Conservation (phyloP, 2,888 invertebrate species). For the Caenorhabditis virilis region DNA sequence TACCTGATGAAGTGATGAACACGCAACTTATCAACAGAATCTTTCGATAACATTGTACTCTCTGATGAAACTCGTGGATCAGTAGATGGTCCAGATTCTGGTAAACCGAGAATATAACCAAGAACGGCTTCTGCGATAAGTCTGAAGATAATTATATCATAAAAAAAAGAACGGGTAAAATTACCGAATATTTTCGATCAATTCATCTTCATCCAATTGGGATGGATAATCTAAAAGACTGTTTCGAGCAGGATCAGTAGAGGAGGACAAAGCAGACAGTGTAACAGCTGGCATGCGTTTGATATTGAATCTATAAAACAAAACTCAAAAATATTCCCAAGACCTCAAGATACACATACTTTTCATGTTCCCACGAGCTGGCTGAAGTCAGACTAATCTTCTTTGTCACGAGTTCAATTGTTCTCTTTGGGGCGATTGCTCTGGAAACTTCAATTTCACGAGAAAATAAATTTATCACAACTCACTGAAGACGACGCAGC, state of each 20-base stretch:
- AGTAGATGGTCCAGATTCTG: conserved; percentile 41
- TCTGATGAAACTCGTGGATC: conserved; percentile 46
- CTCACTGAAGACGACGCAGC: conserved; percentile 46
- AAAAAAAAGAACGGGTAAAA: not conserved
- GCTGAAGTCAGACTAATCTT: conserved; percentile 86
- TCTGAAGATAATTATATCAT: conserved; percentile 67
- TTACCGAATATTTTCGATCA: conserved; percentile 38
- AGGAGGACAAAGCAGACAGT: conserved; percentile 77
- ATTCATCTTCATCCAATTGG: conserved; percentile 60
- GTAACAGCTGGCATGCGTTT: conserved; percentile 89
- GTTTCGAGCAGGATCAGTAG: conserved; percentile 68
- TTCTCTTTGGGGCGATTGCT: conserved; percentile 36
- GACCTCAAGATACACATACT: conserved; percentile 14
- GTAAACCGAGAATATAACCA: conserved; percentile 72
- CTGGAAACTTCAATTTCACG: conserved; percentile 9
- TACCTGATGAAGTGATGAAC: conserved; percentile 40
- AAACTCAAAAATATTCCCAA: not conserved
- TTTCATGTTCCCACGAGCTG: conserved; percentile 86
- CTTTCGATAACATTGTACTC: conserved; percentile 43
- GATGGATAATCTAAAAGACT: conserved; percentile 70
- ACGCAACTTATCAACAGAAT: conserved; percentile 45
- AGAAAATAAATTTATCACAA: not conserved
- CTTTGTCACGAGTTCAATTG: conserved; percentile 76
- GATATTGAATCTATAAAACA: conserved; percentile 79
- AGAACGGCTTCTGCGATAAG: conserved; percentile 84